Base-by-base conservation (phyloP, 2,888 invertebrate species). In the Bellardia bayeri region DNA sequence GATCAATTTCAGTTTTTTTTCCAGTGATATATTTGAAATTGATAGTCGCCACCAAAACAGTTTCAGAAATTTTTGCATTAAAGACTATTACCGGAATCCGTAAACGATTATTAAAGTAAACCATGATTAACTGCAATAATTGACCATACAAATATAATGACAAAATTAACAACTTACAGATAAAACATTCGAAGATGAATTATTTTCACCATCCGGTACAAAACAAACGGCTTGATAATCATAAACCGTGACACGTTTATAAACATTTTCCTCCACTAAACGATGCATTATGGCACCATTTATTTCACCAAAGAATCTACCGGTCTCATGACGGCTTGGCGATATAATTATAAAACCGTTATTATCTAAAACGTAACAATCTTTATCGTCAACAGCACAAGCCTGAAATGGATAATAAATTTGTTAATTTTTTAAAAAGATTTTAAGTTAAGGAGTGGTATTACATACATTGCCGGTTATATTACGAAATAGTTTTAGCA, bases 151-250 rank as follows among this genome's bases (percentile, higher is more conserved):
- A 33, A 33, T 5, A 5, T 3, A 33, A 33, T 33, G 33, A 33
- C 33, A 33, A 33, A 33, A 33, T 33, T 2, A 33, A 42, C 54
- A 30, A 92, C 94, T 94, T 93, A 97, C 97, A 93, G 96, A 95
- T 82, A 95, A 91, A 87, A 97, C 91, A 88, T 94, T 94, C 69
- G 94, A 94, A n/a, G 95, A 96, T 16, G 95, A 94, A 90, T 95
- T 97, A 16, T 95, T 94, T 5, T 95, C 95, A 86, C 95, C 95
- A 89, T 95, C 96, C 75, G 95, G 95, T 88, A 96, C 95, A 90
- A 97, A 97, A 93, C 98, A 98, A 30, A 98, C 97, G 0, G 97
- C 98, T 94, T 98, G 98, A 92, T 98, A 98, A 93, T 98, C 98
- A 89, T 96, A 96, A 79, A 98, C 95, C 79, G 95, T 95, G 13